Percentiles rank a stretch among this genome's conserved stretches.
Evolutionary conservation across 2,888 invertebrate genomes (phyloP).

Genomic region (Meandrusa payeni): DNA sequence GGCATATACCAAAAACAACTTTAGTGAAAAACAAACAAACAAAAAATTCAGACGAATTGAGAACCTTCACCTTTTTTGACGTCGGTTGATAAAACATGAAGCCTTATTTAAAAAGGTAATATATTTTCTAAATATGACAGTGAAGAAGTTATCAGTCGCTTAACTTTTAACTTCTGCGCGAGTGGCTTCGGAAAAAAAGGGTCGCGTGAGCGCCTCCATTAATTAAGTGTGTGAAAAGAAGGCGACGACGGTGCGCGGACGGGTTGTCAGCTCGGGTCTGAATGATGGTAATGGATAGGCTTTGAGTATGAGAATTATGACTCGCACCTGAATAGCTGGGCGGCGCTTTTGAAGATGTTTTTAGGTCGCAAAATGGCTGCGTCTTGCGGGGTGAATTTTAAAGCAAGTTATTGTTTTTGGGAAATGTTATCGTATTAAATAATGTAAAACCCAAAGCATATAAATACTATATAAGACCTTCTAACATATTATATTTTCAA

Average conservation of each 20-base stretch:
- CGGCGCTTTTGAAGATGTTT: constrained; percentile 29
- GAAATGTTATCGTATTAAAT: too few relatives aligned
- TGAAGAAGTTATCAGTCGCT: constrained; percentile 27
- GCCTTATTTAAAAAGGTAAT: constrained; percentile 26
- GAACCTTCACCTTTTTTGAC: too few relatives aligned
- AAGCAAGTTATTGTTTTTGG: too few relatives aligned
- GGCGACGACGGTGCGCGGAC: constrained; percentile 43
- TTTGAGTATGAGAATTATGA: constrained; percentile 51
- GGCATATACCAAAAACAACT: too few relatives aligned
- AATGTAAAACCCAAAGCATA: too few relatives aligned
- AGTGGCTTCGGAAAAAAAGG: constrained; percentile 43
- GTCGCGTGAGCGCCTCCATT: constrained; percentile 65
- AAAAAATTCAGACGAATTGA: too few relatives aligned
- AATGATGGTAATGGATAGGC: constrained; percentile 59
- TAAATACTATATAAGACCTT: too few relatives aligned
- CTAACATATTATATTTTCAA: too few relatives aligned
- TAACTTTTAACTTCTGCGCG: constrained; percentile 25
- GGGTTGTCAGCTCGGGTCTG: constrained; percentile 44
- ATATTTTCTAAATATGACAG: constrained; percentile 32
- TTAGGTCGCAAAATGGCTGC: constrained; percentile 28
- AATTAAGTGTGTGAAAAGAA: constrained; percentile 73
- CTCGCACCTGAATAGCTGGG: constrained; percentile 32
- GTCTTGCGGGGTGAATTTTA: not conserved
- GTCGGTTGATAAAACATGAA: too few relatives aligned
- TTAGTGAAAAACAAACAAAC: too few relatives aligned